Percentiles rank a stretch among this genome's conserved stretches.
phyloP scores from a whole-genome alignment of 2,797 vertebrate species.

The Falco naumanni region DNA sequence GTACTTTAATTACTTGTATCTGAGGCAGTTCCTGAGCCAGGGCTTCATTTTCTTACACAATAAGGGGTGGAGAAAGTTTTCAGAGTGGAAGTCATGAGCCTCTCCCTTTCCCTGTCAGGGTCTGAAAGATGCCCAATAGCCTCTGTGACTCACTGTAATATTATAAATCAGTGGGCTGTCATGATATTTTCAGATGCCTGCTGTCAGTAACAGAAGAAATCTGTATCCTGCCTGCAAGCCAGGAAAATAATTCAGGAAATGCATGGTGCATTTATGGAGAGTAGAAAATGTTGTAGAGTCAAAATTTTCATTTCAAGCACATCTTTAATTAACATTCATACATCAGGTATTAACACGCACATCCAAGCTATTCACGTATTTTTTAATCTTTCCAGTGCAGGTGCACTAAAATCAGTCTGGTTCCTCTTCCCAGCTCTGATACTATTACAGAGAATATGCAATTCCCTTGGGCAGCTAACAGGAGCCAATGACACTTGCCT shows the following conservation, averaged over 20 bases:
- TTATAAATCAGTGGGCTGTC: constrained; percentile 11
- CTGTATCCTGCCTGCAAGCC: constrained; percentile 17
- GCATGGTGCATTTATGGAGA: neutral
- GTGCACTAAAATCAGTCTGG: neutral
- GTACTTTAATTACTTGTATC: neutral
- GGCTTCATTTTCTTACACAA: neutral
- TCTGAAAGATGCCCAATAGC: neutral
- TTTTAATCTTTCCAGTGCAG: constrained; percentile 16
- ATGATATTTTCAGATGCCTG: constrained; percentile 14
- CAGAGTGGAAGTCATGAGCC: neutral
- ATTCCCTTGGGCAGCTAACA: neutral
- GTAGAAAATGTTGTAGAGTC: neutral
- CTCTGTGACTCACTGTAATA: neutral
- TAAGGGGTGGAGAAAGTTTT: neutral
- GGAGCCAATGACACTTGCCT: neutral
- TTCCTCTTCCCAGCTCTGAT: neutral
- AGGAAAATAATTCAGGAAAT: constrained; percentile 43
- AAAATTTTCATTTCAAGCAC: constrained; percentile 34
- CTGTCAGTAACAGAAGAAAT: constrained; percentile 5
- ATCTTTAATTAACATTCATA: neutral
- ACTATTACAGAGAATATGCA: neutral
- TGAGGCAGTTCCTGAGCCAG: neutral
- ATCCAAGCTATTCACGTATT: neutral
- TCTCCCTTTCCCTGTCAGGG: neutral
- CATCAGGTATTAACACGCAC: neutral